Evolutionary conservation across 2,797 vertebrate genomes (phyloP), one percentile per base, ranked within the genome.

Genomic region (Echeneis naucrates): DNA sequence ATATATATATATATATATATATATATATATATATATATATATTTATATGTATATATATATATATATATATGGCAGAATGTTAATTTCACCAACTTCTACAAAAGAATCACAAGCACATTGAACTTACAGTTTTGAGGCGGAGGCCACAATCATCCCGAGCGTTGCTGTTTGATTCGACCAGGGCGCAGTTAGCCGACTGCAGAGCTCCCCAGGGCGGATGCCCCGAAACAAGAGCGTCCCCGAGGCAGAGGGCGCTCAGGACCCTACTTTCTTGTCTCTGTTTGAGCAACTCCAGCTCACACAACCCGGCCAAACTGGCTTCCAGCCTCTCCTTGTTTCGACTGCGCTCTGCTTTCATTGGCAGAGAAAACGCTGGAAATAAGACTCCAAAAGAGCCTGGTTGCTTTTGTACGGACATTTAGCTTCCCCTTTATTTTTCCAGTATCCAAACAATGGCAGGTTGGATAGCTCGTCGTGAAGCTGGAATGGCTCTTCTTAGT

Each of bases 261-360:
- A 96, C 95, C 68, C 94, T 90, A 50, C 90, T 89, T 77, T 96
- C 95, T 78, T 97, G 96, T 65, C 94, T 89, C 88, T 96, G 95
- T 63, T 94, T 95, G 14, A 96, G 94, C 80, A 96, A 83, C 72
- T 95, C 94, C 73, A 97, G 93, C 92, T 96, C 96, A 57, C 94
- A 94, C 65, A 96, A 79, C 7, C 94, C 96, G 70, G 96, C 94
- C 86, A 97, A 80, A 83, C 93, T 95, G 47, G 94, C 95, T 84
- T 96, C 95, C 81, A 97, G 84, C 60, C 95, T 91, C 88, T 94
- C 94, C 77, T 95, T 95, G 68, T 95, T 94, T 68, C 95, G 87
- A 72, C 95, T 91, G 81, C 95, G 94, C 79, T 96, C 95, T 68
- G 92, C 89, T 85, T 92, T 93, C 77, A 92, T 92, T 17, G 94